Evolutionary conservation across 2,113 vertebrate genomes (phyloP).

Genomic region (Lagopus muta): DNA sequence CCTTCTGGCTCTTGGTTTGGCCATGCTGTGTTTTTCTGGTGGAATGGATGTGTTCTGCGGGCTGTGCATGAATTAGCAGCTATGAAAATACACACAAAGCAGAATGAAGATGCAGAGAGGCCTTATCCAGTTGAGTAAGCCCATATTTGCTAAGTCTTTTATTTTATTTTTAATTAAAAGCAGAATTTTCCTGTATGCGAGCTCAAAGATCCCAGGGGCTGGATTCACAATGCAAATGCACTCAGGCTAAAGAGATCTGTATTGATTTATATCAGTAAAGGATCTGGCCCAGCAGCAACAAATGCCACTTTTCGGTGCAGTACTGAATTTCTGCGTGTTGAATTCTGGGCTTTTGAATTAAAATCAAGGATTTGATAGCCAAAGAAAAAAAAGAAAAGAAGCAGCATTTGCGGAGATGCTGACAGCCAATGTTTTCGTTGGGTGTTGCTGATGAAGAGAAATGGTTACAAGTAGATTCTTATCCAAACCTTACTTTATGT

Average conservation of each 20-base stretch:
- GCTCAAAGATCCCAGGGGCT: conserved; percentile 37
- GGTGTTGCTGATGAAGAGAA: not conserved
- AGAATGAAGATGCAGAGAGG: not conserved
- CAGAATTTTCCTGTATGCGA: conserved; percentile 48
- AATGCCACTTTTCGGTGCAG: not conserved
- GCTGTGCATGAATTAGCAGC: not conserved
- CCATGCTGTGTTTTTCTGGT: not conserved
- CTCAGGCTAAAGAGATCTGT: conserved; percentile 46
- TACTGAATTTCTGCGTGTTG: not conserved
- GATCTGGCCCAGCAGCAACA: conserved; percentile 30
- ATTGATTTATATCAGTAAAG: conserved; percentile 46
- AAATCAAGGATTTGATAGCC: conserved; percentile 6
- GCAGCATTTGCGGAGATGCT: not conserved
- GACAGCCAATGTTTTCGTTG: not conserved
- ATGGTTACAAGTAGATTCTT: not conserved
- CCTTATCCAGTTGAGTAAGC: not conserved
- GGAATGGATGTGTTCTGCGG: not conserved
- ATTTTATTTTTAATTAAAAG: conserved; percentile 34
- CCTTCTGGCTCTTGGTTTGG: not conserved
- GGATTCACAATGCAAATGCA: conserved; percentile 42
- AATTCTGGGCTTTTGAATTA: conserved; percentile 20
- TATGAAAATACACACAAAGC: not conserved
- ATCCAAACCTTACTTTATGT: not conserved
- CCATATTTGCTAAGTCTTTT: not conserved
- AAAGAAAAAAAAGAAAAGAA: not conserved